These are phyloP conservation scores for Carapus acus DNA, from an alignment of 2,797 vertebrate species.

Conservation along the genomic window DNA sequence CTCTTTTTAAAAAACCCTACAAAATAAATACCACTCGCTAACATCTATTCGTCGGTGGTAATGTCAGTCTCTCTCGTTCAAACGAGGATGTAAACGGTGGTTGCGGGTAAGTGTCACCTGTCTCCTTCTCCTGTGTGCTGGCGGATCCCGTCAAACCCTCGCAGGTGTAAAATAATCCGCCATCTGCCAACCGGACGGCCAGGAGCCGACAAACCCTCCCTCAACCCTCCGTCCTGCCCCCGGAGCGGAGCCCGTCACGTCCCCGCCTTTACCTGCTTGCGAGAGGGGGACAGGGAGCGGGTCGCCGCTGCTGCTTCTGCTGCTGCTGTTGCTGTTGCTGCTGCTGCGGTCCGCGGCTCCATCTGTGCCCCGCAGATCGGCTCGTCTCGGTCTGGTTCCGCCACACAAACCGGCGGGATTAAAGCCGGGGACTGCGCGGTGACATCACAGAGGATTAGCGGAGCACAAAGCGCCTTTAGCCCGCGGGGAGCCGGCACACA, in stretches of 20 bases:
- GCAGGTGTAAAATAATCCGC: conserved; percentile 43
- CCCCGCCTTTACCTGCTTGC: conserved; percentile 61
- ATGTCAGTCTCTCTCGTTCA: too few relatives aligned
- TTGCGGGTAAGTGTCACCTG: conserved; percentile 28
- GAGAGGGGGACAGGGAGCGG: conserved; percentile 46
- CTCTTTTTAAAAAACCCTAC: too few relatives aligned
- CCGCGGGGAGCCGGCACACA: too few relatives aligned
- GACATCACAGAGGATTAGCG: conserved; percentile 76
- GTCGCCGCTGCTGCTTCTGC: conserved; percentile 38
- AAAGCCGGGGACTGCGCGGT: conserved; percentile 56
- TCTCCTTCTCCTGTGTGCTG: background rate
- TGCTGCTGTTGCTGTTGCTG: background rate
- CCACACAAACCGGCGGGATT: conserved; percentile 60
- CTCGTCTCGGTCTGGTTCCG: conserved; percentile 29
- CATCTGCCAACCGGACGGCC: conserved; percentile 14
- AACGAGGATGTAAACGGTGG: background rate
- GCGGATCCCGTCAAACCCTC: conserved; percentile 4
- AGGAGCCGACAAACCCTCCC: conserved; percentile 3
- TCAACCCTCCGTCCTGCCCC: conserved; percentile 3
- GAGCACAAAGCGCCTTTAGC: conserved; percentile 62
- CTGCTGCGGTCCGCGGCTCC: conserved; percentile 43
- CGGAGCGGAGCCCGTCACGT: conserved; percentile 5
- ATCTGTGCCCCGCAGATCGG: conserved; percentile 11
- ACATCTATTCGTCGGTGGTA: too few relatives aligned
- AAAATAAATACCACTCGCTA: too few relatives aligned